Evolutionary conservation across 2,888 invertebrate genomes (phyloP).

Genomic region (Crematogaster levior): DNA sequence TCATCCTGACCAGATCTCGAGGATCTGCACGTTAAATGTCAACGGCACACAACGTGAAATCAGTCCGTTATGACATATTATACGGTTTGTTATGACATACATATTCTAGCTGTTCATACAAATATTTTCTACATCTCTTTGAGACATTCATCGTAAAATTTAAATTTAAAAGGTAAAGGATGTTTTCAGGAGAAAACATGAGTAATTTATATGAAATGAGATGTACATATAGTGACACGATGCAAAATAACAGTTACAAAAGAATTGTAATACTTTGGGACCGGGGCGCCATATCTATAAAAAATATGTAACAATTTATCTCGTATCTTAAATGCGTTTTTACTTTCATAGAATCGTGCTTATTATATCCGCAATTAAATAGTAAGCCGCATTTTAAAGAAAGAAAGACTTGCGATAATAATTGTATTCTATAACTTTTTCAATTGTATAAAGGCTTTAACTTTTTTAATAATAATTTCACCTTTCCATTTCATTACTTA

Average conservation of each 20-base stretch:
- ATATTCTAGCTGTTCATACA: not conserved
- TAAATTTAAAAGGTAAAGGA: not conserved
- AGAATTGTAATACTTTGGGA: too few species aligned
- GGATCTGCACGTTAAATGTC: conserved; percentile 9
- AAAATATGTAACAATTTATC: not conserved
- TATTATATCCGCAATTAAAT: not conserved
- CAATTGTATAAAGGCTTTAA: too few species aligned
- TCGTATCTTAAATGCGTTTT: not conserved
- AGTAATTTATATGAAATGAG: not conserved
- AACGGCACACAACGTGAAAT: not conserved
- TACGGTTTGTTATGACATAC: too few species aligned
- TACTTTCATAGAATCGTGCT: not conserved
- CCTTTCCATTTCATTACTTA: not conserved
- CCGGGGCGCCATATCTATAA: too few species aligned
- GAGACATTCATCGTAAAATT: not conserved
- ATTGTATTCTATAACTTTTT: not conserved
- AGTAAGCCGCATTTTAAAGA: not conserved
- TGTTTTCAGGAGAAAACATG: not conserved
- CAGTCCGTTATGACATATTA: not conserved
- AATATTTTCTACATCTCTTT: not conserved
- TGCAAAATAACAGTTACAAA: too few species aligned
- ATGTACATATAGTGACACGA: too few species aligned
- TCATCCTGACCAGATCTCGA: conserved; percentile 55
- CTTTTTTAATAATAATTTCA: not conserved
- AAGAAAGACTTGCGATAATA: not conserved